Percentiles rank a stretch among this genome's conserved stretches.
Conservation (phyloP, 2,888 invertebrate species). For the Chrysopilus asiliformis region DNA sequence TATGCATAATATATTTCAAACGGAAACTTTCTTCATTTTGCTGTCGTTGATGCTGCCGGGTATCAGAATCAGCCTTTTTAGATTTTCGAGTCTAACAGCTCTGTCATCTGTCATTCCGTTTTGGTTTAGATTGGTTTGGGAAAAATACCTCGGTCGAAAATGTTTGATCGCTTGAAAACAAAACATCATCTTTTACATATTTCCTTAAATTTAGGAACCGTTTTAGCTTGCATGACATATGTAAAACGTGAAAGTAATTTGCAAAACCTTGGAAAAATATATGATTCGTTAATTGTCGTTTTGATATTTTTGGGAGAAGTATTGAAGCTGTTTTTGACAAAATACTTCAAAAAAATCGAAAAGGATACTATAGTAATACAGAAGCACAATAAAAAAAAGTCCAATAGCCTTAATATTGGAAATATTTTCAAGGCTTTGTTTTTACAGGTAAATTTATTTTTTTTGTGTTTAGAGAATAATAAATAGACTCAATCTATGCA, state of each 20-base stretch:
- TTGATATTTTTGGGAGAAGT: constrained; percentile 31
- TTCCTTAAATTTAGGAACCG: constrained; percentile 30
- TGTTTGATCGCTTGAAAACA: constrained; percentile 31
- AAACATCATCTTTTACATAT: constrained; percentile 34
- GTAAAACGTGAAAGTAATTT: constrained; percentile 30
- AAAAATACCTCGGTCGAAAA: too few species aligned
- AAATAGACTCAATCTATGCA: too few species aligned
- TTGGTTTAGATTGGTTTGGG: too few species aligned
- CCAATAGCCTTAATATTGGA: constrained; percentile 24
- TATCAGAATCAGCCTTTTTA: too few species aligned
- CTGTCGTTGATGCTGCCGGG: too few species aligned
- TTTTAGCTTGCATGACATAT: constrained; percentile 32
- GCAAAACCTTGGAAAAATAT: constrained; percentile 30
- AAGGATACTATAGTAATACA: constrained; percentile 21
- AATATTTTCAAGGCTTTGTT: constrained; percentile 26
- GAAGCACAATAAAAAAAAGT: constrained; percentile 25
- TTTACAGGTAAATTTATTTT: too few species aligned
- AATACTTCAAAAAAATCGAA: constrained; percentile 26
- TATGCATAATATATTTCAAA: too few species aligned
- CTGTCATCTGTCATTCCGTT: too few species aligned
- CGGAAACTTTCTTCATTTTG: too few species aligned
- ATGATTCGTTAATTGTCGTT: constrained; percentile 31
- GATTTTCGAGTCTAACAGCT: too few species aligned
- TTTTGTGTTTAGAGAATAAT: too few species aligned
- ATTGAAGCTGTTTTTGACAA: constrained; percentile 27